Base-by-base conservation (phyloP, 2,797 vertebrate genomes). In the Meda fulgida region DNA sequence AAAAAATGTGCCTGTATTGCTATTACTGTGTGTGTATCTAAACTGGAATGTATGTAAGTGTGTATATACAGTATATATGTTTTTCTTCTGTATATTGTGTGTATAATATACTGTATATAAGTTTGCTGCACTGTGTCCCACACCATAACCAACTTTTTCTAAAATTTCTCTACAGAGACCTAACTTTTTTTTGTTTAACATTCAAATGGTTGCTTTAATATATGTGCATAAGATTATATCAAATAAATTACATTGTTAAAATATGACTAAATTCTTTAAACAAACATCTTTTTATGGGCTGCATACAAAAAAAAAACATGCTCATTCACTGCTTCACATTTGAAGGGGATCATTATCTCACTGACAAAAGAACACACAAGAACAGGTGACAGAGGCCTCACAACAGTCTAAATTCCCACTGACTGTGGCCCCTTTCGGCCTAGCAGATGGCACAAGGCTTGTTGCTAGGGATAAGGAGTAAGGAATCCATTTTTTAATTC, bases 401-500 rank as follows among this genome's bases (percentile, higher is more conserved):
- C 84, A 88, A 87, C 85, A 84, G 81, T 86, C 55, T 94, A 93
- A 92, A 91, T 90, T 89, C 31, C 86, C 94, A 95, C 96, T 94
- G 93, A 94, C 93, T 92, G 93, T 92, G 93, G 93, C 92, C 93
- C 93, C 94, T 96, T 95, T 96, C 93, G 93, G 94, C 92, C 89
- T 94, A 96, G 96, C 96, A 97, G 96, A 97, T 96, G 96, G 96
- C 95, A 94, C 96, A 95, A 95, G 94, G 93, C 93, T 94, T 95
- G 96, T 97, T 97, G 96, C 96, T 97, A 97, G 96, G 96, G 96
- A 95, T 96, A 94, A 96, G 94, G 94, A 92, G 94, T 94, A 92
- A 96, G 96, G 96, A 96, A 97, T 97, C 95, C 95, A 95, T 96
- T 95, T 96, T 96, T 96, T 97, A 96, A 97, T 97, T 97, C 96